These are phyloP conservation scores for Pseudorhombus dupliciocellatus DNA, from an alignment of 2,113 vertebrate genomes.

Conservation along the genomic window DNA sequence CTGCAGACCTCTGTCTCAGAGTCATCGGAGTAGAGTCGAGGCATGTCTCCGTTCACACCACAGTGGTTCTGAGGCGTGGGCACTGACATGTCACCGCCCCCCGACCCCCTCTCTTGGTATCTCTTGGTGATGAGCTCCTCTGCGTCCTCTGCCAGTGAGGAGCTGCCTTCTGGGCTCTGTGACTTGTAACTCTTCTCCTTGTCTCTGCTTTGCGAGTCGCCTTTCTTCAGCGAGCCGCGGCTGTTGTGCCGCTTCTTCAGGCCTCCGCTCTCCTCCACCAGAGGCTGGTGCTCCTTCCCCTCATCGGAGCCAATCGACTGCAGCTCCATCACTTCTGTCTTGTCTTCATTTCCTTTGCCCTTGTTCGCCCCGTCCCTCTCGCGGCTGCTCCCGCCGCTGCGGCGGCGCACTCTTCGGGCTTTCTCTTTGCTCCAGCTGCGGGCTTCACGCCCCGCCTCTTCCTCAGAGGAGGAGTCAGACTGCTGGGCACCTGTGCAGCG, in stretches of 20 bases:
- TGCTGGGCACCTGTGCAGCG: conserved; percentile 59
- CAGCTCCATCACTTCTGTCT: conserved; percentile 74
- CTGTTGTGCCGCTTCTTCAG: conserved; percentile 61
- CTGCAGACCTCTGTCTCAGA: conserved; percentile 90
- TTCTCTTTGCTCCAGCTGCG: conserved; percentile 87
- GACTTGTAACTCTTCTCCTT: conserved; percentile 33
- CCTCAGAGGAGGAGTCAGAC: conserved; percentile 85
- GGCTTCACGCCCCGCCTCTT: conserved; percentile 79
- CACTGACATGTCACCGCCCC: conserved; percentile 71
- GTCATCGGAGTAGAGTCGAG: conserved; percentile 73
- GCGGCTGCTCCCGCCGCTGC: conserved; percentile 67
- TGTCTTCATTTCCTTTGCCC: conserved; percentile 26
- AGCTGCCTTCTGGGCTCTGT: conserved; percentile 49
- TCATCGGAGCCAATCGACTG: conserved; percentile 75
- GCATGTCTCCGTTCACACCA: conserved; percentile 39
- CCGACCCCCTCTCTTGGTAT: conserved; percentile 79
- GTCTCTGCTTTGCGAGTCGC: conserved; percentile 33
- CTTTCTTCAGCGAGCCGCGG: conserved; percentile 37
- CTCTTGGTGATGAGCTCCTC: conserved; percentile 70
- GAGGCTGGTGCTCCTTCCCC: conserved; percentile 53
- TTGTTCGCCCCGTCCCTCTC: conserved; percentile 55
- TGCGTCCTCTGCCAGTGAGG: conserved; percentile 57
- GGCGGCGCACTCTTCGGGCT: conserved; percentile 80
- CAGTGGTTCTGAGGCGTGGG: conserved; percentile 50
- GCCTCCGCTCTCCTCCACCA: conserved; percentile 55